Base-by-base conservation (phyloP, 2,797 vertebrate genomes). In the Eupleurogrammus muticus region DNA sequence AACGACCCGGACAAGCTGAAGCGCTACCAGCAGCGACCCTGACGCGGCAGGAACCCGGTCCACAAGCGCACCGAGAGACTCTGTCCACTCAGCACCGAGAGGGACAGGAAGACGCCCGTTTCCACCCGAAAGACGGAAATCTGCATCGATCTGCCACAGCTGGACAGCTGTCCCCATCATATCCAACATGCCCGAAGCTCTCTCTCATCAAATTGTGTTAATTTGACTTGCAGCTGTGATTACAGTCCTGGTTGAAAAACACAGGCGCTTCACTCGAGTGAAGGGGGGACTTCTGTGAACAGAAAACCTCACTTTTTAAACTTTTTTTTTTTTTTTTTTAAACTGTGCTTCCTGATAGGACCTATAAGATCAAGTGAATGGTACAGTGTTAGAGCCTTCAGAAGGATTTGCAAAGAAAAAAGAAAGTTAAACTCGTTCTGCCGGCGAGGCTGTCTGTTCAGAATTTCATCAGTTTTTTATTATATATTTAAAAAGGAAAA, bases 1-100 rank as follows among this genome's bases (percentile, higher is more conserved):
- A 97, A 99, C 65, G 95, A 99, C 85, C 98, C 98, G 1, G 97
- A 98, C 80, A 99, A 98, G 92, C 92, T 99, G 68, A 96, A 97
- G 79, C 97, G 97, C 81, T 98, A 97, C 91, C 96, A 96, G 90
- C 95, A 94, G 92, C 87, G 85, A 90, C 85, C 95, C 90, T 95
- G 77, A 91, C 56, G 55, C 55, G 5, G 5, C 49, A 50, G 23
- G 0, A 17, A 10, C 35, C 0, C 47, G n/a, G 4, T 68, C 73
- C 71, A 14, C 0, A 34, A 5, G 34, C 58, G 8, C 51, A 54
- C 60, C 17, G 55, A 34, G 9, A 40, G 46, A 74, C 74, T 2
- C 14, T 38, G 50, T 28, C 58, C 32, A 28, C 28, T 55, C 47
- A 17, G 12, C 59, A 62, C 20, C 3, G 0, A 12, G 12, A 36